Percentiles rank a stretch among this genome's conserved stretches.
Evolutionary conservation across 92 coral and sea anemone genomes (phyloP).

Genomic region (Virgularia gustaviana): DNA sequence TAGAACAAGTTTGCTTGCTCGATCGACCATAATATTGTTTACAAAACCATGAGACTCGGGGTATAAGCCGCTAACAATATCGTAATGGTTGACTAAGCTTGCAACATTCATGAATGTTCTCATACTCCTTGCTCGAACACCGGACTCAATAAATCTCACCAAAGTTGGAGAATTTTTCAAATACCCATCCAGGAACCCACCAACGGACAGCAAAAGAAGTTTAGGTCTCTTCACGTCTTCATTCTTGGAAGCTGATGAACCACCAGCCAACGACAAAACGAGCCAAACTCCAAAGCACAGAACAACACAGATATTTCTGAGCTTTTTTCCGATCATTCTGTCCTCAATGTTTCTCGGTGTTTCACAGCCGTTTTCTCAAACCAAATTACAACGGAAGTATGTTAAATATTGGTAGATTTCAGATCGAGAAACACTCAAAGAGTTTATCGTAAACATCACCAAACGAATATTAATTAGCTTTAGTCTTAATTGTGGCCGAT

Average conservation of each 20-base stretch:
- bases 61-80: slow-evolving; percentile 77
- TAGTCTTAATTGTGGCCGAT: no score
- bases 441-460: no score
- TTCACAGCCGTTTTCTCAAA: no score
- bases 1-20: slow-evolving; percentile 50
- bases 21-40: slow-evolving; percentile 75
- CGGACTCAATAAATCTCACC: slow-evolving; percentile 59
- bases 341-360: no score
- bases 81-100: slow-evolving; percentile 71
- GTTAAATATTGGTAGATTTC: no score
- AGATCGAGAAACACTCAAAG: no score
- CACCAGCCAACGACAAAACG: background rate
- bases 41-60: slow-evolving; percentile 88
- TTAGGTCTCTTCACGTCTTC: slow-evolving; percentile 27
- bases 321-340: no score
- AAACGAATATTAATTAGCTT: no score
- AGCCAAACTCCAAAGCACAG: no score
- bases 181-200: slow-evolving; percentile 80
- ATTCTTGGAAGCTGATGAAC: background rate
- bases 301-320: no score
- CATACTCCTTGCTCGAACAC: slow-evolving; percentile 61
- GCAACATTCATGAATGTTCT: slow-evolving; percentile 67
- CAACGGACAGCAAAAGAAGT: slow-evolving; percentile 72
- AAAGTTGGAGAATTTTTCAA: slow-evolving; percentile 60
- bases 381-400: no score